Conservation (phyloP, 2,113 vertebrate species). For the Phylloscopus whistleri region DNA sequence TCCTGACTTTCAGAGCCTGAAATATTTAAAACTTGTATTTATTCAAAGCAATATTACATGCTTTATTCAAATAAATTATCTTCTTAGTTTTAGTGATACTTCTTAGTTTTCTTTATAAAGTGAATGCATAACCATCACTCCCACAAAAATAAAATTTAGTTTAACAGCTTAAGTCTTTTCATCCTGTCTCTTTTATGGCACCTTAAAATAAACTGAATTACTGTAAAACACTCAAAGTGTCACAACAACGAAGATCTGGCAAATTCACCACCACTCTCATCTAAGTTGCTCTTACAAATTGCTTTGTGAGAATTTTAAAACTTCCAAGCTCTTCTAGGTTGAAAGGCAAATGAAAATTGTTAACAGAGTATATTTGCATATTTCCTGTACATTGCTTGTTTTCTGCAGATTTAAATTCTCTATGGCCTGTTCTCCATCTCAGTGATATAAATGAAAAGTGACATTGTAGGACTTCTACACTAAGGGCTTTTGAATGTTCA, state of each 20-base stretch:
- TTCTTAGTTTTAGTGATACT: background rate
- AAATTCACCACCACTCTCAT: background rate
- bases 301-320: background rate
- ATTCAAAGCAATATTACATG: background rate
- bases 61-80: background rate
- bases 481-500: background rate
- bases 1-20: background rate
- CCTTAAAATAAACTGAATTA: background rate
- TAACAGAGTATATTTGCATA: background rate
- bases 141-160: background rate
- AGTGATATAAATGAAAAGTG: background rate
- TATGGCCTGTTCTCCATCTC: background rate
- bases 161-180: background rate
- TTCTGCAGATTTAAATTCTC: background rate
- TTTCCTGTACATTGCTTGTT: background rate
- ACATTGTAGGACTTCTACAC: background rate
- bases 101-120: background rate
- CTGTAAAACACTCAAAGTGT: background rate
- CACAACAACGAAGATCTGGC: background rate
- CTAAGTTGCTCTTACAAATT: background rate
- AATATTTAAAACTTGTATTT: background rate
- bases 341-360: background rate
- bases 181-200: background rate
- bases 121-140: background rate
- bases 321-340: background rate